Percentiles rank a stretch among this genome's conserved stretches.
These are phyloP conservation scores for Leptinotarsa rubiginosa DNA, from an alignment of 2,888 invertebrate genomes.

Conservation along the genomic window DNA sequence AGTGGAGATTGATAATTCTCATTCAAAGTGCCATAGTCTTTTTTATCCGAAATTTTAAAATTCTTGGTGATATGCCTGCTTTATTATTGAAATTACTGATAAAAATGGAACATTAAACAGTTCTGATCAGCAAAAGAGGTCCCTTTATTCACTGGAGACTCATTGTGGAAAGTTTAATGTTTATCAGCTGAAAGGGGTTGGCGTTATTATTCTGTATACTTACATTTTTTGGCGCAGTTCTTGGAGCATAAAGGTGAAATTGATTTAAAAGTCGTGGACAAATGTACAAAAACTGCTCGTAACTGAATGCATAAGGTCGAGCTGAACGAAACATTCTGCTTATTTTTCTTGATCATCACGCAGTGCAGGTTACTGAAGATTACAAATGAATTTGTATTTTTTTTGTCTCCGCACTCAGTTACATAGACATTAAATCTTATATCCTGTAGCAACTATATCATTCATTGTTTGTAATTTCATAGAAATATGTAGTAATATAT, in stretches of 20 bases:
- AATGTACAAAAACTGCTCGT: not conserved
- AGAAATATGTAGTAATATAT: slow-evolving; percentile 57
- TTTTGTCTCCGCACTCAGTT: slow-evolving; percentile 16
- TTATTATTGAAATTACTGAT: no score
- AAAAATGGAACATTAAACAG: no score
- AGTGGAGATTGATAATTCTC: no score
- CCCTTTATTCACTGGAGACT: not conserved
- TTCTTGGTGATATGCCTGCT: no score
- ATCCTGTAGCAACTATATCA: slow-evolving; percentile 32
- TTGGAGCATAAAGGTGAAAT: not conserved
- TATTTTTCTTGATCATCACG: slow-evolving; percentile 36
- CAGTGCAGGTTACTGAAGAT: slow-evolving; percentile 27
- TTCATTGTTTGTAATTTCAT: slow-evolving; percentile 56
- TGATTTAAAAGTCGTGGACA: not conserved
- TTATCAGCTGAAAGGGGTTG: not conserved
- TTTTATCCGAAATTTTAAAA: not conserved
- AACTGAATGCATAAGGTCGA: not conserved
- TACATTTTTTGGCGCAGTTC: no score
- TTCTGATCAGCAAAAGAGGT: not conserved
- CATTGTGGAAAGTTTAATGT: not conserved
- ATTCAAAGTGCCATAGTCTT: slow-evolving; percentile 2
- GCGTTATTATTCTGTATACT: not conserved
- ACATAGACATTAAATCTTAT: slow-evolving; percentile 22
- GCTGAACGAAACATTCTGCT: slow-evolving; percentile 29
- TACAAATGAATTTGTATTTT: not conserved